Conservation (phyloP, 2,797 vertebrate genomes). For the Parauchenoglanis punctatus region DNA sequence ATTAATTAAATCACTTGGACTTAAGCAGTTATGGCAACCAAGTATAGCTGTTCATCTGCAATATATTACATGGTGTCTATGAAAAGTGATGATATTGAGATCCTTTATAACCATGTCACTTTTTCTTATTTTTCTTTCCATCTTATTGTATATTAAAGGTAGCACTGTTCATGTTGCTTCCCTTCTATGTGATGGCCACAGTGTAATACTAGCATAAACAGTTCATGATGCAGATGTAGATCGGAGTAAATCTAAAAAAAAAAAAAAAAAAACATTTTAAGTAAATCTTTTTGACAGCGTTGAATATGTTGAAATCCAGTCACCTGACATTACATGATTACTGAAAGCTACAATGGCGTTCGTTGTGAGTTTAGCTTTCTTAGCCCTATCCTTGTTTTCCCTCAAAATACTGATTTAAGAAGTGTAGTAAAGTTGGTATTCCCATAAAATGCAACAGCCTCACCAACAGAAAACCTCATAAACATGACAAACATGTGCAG, state of each 20-base stretch:
- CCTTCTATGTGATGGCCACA: not conserved
- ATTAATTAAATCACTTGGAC: not conserved
- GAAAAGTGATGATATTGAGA: not conserved
- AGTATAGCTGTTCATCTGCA: not conserved
- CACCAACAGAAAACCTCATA: constrained; percentile 52
- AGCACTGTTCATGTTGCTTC: not conserved
- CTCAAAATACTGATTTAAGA: not conserved
- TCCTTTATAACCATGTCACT: not conserved
- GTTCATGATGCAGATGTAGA: not conserved
- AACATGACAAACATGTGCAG: constrained; percentile 7
- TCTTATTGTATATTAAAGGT: not conserved
- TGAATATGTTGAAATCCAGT: not conserved
- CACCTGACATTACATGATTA: not conserved
- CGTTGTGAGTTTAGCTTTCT: too few relatives aligned
- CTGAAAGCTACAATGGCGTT: not conserved
- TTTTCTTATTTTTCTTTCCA: not conserved
- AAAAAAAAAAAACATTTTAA: too few relatives aligned
- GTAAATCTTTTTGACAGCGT: not conserved
- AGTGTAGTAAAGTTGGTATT: constrained; percentile 60
- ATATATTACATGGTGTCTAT: not conserved
- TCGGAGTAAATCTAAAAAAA: too few relatives aligned
- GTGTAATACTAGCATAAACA: not conserved
- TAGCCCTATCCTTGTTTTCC: not conserved
- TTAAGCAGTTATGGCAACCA: not conserved
- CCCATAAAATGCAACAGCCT: constrained; percentile 60